A percentile compares a stretch with the other conserved stretches of the same genome.
These are phyloP conservation scores for Bembecia ichneumoniformis DNA, from an alignment of 2,888 invertebrate species.

Conservation along the genomic window DNA sequence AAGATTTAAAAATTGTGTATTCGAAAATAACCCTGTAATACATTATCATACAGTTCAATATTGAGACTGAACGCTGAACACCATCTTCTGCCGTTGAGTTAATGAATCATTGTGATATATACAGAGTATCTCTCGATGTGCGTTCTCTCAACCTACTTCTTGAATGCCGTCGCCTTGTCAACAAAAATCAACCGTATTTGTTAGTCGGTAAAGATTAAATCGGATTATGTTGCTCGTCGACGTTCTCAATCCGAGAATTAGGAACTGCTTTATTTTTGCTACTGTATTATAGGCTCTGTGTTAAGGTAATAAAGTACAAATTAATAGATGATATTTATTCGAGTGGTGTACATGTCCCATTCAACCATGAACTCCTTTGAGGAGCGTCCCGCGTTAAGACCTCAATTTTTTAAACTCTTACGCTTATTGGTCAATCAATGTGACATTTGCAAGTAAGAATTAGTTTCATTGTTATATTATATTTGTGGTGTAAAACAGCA, in stretches of 20 bases:
- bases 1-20: not conserved
- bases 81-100: conserved; percentile 40
- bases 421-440: conserved; percentile 63
- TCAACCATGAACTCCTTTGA: conserved; percentile 71
- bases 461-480: not conserved
- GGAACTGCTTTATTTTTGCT: conserved; percentile 41
- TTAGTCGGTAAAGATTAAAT: conserved; percentile 46
- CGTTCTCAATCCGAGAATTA: conserved; percentile 66
- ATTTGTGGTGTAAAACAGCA: not conserved
- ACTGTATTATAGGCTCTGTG: conserved; percentile 41
- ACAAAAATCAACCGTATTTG: conserved; percentile 47
- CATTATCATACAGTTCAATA: conserved; percentile 21
- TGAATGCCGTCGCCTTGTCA: conserved; percentile 47
- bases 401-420: conserved; percentile 68
- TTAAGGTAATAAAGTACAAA: conserved; percentile 27
- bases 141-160: conserved; percentile 70
- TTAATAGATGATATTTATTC: conserved; percentile 19
- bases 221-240: conserved; percentile 29
- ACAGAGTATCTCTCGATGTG: conserved; percentile 58
- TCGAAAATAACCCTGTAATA: conserved; percentile 1
- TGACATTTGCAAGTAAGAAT: conserved; percentile 11
- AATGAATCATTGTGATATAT: conserved; percentile 66
- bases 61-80: conserved; percentile 8
- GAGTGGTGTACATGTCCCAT: conserved; percentile 49
- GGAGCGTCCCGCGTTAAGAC: conserved; percentile 66